phyloP scores from a whole-genome alignment of 2,888 invertebrate genomes.

The Fragum fragum region DNA sequence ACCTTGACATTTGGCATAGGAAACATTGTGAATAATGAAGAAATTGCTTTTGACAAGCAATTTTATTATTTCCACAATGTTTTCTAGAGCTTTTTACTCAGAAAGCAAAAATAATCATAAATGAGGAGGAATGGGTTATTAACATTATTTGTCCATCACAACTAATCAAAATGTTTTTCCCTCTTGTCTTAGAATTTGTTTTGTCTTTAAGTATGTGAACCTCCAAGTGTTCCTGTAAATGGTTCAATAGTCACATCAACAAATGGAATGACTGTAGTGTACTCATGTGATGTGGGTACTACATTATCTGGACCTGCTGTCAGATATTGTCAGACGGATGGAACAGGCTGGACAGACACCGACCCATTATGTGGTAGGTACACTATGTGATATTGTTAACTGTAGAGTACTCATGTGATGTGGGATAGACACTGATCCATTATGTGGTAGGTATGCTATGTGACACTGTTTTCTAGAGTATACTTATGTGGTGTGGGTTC shows the following conservation, averaged over 20 bases:
- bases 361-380: constrained; percentile 59
- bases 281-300: constrained; percentile 48
- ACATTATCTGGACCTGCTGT: constrained; percentile 38
- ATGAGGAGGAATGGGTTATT: too few species aligned
- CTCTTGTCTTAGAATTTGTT: too few species aligned
- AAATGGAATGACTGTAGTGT: constrained; percentile 41
- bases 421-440: constrained; percentile 29
- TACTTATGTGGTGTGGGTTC: constrained; percentile 32
- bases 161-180: too few species aligned
- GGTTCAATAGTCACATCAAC: constrained; percentile 42
- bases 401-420: constrained; percentile 29
- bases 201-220: constrained; percentile 49
- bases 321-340: constrained; percentile 41
- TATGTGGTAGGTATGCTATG: constrained; percentile 38
- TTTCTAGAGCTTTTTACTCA: too few species aligned
- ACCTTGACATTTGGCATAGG: too few species aligned
- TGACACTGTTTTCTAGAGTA: too few species aligned
- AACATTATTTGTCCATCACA: too few species aligned
- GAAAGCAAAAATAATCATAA: too few species aligned
- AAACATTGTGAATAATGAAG: too few species aligned
- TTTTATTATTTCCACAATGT: too few species aligned
- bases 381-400: neutral
- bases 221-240: constrained; percentile 36
- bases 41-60: too few species aligned
- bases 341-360: constrained; percentile 55